Base-by-base conservation (phyloP, 2,113 vertebrate genomes). In the Lethenteron reissneri region DNA sequence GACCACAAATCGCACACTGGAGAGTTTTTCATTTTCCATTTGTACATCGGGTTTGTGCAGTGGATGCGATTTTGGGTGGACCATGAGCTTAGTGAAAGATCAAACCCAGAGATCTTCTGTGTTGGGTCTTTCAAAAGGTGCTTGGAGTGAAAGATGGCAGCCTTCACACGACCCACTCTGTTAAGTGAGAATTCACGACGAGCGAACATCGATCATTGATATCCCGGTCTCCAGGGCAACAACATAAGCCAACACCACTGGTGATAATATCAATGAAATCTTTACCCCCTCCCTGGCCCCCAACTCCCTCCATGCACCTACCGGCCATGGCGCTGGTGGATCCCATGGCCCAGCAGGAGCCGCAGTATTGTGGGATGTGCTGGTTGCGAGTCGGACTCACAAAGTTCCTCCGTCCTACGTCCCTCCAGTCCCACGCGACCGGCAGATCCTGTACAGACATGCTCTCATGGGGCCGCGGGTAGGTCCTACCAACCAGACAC, bases 301-400 rank as follows among this genome's bases (percentile, higher is more conserved):
- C 41, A 41, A 9, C 8, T 56, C 2, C 15, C 7, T 17, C 0
- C 0, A 2, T 12, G 59, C 71, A 59, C 56, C 1, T 79, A 96
- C 92, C 94, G 76, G 94, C 92, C 75, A 97, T 73, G 1, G 94
- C 90, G 0, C 92, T 97, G 76, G 94, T 97, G 83, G 85, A 92
- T 73, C 89, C 89, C 1, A 95, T 90, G 1, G 92, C 94, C 94
- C 94, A 97, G 80, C 92, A 97, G 70, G 92, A 97, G 8, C 94
- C 94, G 10, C 94, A 97, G 84, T 97, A 97, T 82, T 90, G 92
- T 0, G 94, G 94, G 72, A 97, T 97, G 82, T 95, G 92, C 82
- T 97, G 94, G 80, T 97, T 97, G 57, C 92, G 83, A 1, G 89
- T 97, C 4, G 87, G 79, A 73, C 92, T 97, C 74, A 77, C 88